phyloP scores from a whole-genome alignment of 2,797 vertebrate genomes.

The Crocodylus rhombifer region DNA sequence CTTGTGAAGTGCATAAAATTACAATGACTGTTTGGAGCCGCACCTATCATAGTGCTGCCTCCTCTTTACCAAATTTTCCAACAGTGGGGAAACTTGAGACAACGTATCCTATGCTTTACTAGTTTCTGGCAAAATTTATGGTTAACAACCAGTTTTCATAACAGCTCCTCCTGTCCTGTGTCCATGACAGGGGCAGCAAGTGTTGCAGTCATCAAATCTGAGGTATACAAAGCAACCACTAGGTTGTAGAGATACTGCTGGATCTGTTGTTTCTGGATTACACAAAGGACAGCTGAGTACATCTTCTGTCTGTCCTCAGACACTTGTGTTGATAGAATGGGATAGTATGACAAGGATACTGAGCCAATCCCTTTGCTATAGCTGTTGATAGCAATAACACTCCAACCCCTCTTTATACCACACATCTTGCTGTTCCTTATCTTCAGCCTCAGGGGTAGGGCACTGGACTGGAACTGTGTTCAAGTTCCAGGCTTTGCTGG shows the following conservation, averaged over 20 bases:
- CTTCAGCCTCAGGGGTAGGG: too few relatives aligned
- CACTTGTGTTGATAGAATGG: neutral
- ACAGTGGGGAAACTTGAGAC: accelerated
- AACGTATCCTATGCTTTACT: neutral
- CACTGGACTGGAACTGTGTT: too few relatives aligned
- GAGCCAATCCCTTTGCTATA: neutral
- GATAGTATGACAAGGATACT: neutral
- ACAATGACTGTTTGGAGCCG: too few relatives aligned
- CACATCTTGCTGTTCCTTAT: neutral
- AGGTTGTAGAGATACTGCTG: too few relatives aligned
- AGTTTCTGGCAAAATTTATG: neutral
- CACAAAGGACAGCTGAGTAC: accelerated
- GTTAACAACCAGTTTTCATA: neutral
- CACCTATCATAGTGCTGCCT: too few relatives aligned
- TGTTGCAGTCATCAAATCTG: neutral
- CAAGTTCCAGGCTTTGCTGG: too few relatives aligned
- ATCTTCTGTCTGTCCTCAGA: neutral
- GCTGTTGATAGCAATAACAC: too few relatives aligned
- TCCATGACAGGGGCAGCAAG: neutral
- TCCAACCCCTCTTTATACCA: neutral
- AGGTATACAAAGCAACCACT: neutral
- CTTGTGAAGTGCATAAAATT: too few relatives aligned
- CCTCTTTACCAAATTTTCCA: too few relatives aligned
- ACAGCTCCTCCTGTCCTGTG: neutral
- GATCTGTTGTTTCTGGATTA: too few relatives aligned